A percentile compares a stretch with the other conserved stretches of the same genome.
Conservation (phyloP, 2,888 invertebrate species). For the Trissolcus brochymenae region DNA sequence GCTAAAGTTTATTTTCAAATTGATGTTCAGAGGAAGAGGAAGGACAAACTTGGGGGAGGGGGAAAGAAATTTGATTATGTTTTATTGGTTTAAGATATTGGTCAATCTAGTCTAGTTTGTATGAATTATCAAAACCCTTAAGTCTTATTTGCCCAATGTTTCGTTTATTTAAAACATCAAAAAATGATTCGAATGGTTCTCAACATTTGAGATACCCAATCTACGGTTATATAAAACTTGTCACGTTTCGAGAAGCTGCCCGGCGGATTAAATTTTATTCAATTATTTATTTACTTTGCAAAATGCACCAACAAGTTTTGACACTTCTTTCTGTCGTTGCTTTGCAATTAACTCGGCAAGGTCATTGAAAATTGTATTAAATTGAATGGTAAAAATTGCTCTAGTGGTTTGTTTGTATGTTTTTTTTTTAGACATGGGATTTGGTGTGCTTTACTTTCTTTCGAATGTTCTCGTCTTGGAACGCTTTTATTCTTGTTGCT, state of each 20-base stretch:
- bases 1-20: too few relatives aligned
- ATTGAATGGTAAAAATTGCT: too few relatives aligned
- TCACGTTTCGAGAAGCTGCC: too few relatives aligned
- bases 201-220: neutral
- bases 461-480: slow-evolving; percentile 16
- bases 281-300: slow-evolving; percentile 29
- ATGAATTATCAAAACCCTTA: slow-evolving; percentile 6
- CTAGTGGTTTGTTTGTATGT: too few relatives aligned
- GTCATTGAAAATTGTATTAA: slow-evolving; percentile 23
- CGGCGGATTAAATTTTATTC: slow-evolving; percentile 1
- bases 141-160: neutral
- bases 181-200: slow-evolving; percentile 21
- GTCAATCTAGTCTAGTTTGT: slow-evolving; percentile 4
- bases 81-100: neutral
- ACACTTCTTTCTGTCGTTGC: neutral
- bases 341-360: slow-evolving; percentile 6
- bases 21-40: neutral
- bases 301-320: slow-evolving; percentile 46
- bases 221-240: slow-evolving; percentile 22
- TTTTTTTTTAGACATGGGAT: neutral
- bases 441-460: slow-evolving; percentile 49
- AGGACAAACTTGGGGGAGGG: neutral
- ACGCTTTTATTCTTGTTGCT: neutral
- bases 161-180: neutral
- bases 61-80: slow-evolving; percentile 2